phyloP scores from a whole-genome alignment of 2,888 invertebrate species.

The Leuctra nigra region DNA sequence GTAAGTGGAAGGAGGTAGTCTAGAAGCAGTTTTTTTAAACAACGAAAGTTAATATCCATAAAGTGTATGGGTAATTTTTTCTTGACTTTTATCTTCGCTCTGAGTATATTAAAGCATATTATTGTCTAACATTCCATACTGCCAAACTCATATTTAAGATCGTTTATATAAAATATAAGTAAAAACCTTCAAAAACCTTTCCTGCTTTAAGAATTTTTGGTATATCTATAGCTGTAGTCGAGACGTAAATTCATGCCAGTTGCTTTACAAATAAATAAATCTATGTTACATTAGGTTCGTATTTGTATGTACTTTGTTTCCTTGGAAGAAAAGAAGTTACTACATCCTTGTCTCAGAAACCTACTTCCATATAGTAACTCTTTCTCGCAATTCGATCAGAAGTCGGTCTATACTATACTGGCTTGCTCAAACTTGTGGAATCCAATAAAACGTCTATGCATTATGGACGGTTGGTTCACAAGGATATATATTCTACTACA shows the following conservation, averaged over 20 bases:
- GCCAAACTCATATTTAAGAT: too few species aligned
- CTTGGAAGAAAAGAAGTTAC: not conserved
- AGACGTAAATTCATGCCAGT: too few species aligned
- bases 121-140: too few species aligned
- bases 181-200: too few species aligned
- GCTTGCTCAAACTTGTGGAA: conserved; percentile 9
- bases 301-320: not conserved
- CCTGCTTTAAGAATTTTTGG: too few species aligned
- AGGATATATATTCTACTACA: not conserved
- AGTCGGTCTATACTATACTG: too few species aligned
- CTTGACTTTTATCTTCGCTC: not conserved
- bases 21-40: too few species aligned
- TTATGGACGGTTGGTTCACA: not conserved
- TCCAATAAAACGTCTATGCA: conserved; percentile 12
- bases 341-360: not conserved
- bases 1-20: not conserved
- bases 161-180: too few species aligned
- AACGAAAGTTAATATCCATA: conserved; percentile 12
- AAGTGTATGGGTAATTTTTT: not conserved
- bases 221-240: too few species aligned
- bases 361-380: not conserved
- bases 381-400: too few species aligned
- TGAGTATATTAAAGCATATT: too few species aligned
- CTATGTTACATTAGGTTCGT: not conserved
- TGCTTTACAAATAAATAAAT: not conserved